Evolutionary conservation across 1,140 invertebrate species (phyloP), one percentile per base, ranked within the genome.

Genomic region (Sycophaga agraensis): DNA sequence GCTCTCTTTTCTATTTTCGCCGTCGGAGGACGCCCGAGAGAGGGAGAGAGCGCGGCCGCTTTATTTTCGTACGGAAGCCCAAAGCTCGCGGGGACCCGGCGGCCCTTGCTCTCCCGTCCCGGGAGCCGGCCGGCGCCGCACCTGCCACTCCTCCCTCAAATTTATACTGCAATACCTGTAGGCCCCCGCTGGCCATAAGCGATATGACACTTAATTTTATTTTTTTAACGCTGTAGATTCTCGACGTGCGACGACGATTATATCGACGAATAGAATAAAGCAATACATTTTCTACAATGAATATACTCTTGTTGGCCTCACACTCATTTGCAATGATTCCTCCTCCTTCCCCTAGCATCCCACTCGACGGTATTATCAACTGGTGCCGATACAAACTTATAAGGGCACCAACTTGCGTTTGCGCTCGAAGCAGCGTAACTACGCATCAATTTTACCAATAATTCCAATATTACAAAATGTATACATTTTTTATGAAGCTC

Each of bases 151-250:
- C n/a, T n/a, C n/a, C n/a, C 42, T 17, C 21, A 34, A n/a, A 50
- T 42, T 31, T 31, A n/a, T 50, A 59, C 14, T 17, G 35, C 9
- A 42, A 59, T 50, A 59, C 17, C 12, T 50, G 8, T 50, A 59
- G 56, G 46, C 46, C 46, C 17, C 12, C 2, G 14, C 26, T 43
- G 57, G 48, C 37, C 48, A 51, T 51, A 59, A 59, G 57, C 24
- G 24, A 51, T 45, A 45, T 34, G 42, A 34, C 35, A 50, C 35
- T 51, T 59, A 59, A 59, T 59, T 51, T 59, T 43, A 59, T 59
- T 59, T 59, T 59, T 59, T 59, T 59, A 59, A 59, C 37, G 48
- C 48, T 59, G 19, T 51, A 59, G 19, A 59, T 43, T 49, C 4
- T 50, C 35, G 12, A 59, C 28, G 7, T 57, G 21, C 45, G 45